These are phyloP conservation scores for Rhogogaster chlorosoma DNA, from an alignment of 2,888 invertebrate genomes.

Conservation along the genomic window DNA sequence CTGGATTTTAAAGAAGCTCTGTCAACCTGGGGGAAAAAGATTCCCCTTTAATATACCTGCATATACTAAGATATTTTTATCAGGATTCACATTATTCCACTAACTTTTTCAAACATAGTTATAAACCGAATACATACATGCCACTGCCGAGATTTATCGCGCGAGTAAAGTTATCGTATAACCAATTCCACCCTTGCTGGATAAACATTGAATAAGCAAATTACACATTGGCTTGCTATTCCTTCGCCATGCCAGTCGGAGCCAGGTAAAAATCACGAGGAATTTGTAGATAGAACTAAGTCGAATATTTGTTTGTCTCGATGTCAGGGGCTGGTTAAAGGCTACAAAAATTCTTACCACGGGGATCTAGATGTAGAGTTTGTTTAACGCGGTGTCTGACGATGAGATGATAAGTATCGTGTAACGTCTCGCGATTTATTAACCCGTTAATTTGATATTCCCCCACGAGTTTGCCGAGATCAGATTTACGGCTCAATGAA, in stretches of 20 bases:
- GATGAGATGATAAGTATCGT: background rate
- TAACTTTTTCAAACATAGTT: background rate
- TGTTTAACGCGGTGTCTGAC: background rate
- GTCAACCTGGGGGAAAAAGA: background rate
- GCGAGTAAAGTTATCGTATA: background rate
- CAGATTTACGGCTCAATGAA: conserved; percentile 9
- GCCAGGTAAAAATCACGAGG: background rate
- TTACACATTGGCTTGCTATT: background rate
- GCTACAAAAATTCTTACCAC: background rate
- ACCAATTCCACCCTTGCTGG: background rate
- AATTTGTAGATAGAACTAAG: conserved; percentile 2
- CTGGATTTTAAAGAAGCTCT: background rate
- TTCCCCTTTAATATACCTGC: background rate
- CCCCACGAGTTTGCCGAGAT: background rate
- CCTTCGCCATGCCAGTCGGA: background rate
- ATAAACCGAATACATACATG: background rate
- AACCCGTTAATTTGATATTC: background rate
- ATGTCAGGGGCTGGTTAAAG: background rate
- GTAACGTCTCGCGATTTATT: background rate
- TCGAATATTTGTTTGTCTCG: background rate
- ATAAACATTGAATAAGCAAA: conserved; percentile 22
- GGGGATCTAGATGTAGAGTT: background rate
- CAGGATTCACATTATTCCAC: background rate
- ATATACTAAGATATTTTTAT: background rate
- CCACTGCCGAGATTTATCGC: background rate